phyloP scores from a whole-genome alignment of 2,113 vertebrate species.

The Bubo bubo region DNA sequence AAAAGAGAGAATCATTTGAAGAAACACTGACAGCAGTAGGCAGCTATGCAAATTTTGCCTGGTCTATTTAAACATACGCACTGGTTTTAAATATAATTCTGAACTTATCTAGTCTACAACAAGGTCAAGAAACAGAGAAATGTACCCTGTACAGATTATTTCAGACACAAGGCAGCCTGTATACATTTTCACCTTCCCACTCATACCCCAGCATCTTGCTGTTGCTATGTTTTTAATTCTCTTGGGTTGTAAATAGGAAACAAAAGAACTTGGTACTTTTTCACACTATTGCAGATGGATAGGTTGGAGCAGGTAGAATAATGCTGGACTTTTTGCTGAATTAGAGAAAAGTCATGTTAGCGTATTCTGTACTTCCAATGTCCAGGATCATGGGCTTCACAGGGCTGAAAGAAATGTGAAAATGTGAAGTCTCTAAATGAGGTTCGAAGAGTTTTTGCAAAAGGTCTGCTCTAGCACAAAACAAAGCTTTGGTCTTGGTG shows the following conservation, averaged over 20 bases:
- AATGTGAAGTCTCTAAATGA: neutral
- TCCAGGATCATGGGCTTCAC: neutral
- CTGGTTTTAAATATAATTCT: constrained; percentile 59
- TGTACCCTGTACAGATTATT: constrained; percentile 48
- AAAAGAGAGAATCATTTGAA: neutral
- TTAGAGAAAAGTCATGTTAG: neutral
- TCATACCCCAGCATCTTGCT: constrained; percentile 16
- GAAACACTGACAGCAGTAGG: constrained; percentile 13
- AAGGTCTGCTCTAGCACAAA: neutral
- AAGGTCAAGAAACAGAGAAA: constrained; percentile 50
- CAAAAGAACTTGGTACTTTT: constrained; percentile 17
- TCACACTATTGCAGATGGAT: neutral
- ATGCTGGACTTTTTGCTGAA: neutral
- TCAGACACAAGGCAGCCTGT: constrained; percentile 33
- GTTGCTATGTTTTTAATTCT: constrained; percentile 27
- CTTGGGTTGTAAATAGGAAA: constrained; percentile 12
- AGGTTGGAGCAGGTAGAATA: neutral
- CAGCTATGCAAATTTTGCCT: constrained; percentile 31
- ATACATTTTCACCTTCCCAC: constrained; percentile 64
- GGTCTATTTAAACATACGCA: constrained; percentile 30
- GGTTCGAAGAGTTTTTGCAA: neutral
- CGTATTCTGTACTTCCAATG: neutral
- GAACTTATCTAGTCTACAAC: constrained; percentile 31
- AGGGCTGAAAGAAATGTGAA: neutral
- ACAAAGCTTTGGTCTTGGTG: neutral